Evolutionary conservation across 2,113 vertebrate genomes (phyloP), one percentile per base, ranked within the genome.

Genomic region (Percopsis transmontana): DNA sequence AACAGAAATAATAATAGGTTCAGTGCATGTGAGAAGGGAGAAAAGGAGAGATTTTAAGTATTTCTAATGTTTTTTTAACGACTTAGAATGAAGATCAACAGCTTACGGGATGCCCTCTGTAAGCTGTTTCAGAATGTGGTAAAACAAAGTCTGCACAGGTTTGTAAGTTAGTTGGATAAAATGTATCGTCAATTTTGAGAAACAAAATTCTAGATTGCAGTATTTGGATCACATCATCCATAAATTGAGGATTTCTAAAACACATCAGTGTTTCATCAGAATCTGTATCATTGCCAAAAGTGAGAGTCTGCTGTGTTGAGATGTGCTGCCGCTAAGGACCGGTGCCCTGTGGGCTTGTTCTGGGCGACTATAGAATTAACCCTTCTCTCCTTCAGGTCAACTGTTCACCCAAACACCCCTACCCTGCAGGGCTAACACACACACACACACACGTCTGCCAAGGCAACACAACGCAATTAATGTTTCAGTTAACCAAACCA

Each of bases 401-500:
- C 85, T 84, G 79, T 87, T 89, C 86, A 86, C 85, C n/a, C 86
- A 84, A 82, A 87, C 89, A 86, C 80, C 84, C 80, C 53, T 72
- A 86, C 82, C 82, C 87, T 85, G 76, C 78, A 90, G 84, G 81
- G 84, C 80, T 50, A 70, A 81, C 81, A 84, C 65, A 20, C 24
- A 62, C 68, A 47, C 54, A 65, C 62, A 54, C 69, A 66, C 33
- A 73, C 20, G 71, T 84, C 86, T 86, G 88, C 90, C 89, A 91
- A 90, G 80, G 86, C 84, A 85, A 87, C 73, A 81, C 82, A 86
- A 86, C 27, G 27, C 89, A 92, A 90, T 89, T 88, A 88, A 90
- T 90, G 91, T 89, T 91, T 89, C 85, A 77, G 85, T 91, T 91
- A 91, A 89, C 77, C 83, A 86, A 90, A 89, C 89, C 91, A 92